phyloP scores from a whole-genome alignment of 2,888 invertebrate species.

The Camptogramma bilineatum region DNA sequence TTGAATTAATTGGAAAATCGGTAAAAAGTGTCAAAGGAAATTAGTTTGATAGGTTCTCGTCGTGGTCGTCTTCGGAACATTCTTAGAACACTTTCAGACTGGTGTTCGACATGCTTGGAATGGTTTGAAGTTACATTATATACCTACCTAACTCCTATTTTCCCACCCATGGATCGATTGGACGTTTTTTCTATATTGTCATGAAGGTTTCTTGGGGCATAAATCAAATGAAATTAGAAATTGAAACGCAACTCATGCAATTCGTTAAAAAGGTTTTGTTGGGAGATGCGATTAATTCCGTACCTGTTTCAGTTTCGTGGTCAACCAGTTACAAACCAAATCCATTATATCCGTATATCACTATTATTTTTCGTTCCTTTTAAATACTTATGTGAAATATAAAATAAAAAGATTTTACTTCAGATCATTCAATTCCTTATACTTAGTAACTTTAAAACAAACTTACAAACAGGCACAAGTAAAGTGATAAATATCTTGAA shows the following conservation, averaged over 20 bases:
- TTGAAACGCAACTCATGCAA: not conserved
- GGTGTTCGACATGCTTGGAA: conserved; percentile 7
- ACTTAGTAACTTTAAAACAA: too few species aligned
- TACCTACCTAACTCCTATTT: not conserved
- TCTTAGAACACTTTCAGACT: conserved; percentile 24
- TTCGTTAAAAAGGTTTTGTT: conserved; percentile 1
- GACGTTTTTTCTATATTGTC: not conserved
- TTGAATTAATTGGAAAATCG: conserved; percentile 42
- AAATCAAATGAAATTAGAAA: conserved; percentile 2
- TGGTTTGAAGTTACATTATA: not conserved
- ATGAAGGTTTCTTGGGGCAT: conserved; percentile 1
- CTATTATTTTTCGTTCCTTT: too few species aligned
- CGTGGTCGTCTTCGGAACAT: conserved; percentile 17
- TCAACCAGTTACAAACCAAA: not conserved
- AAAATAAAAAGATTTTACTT: too few species aligned
- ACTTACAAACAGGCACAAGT: too few species aligned
- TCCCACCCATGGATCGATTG: not conserved
- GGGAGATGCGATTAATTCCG: not conserved
- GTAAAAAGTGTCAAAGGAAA: conserved; percentile 37
- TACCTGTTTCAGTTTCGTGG: not conserved
- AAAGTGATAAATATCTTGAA: too few species aligned
- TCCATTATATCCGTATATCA: too few species aligned
- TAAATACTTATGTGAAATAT: too few species aligned
- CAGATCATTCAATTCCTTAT: too few species aligned
- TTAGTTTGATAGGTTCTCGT: conserved; percentile 35